These are phyloP conservation scores for Pogonomyrmex barbatus DNA, from an alignment of 1,140 invertebrate genomes.

Conservation along the genomic window DNA sequence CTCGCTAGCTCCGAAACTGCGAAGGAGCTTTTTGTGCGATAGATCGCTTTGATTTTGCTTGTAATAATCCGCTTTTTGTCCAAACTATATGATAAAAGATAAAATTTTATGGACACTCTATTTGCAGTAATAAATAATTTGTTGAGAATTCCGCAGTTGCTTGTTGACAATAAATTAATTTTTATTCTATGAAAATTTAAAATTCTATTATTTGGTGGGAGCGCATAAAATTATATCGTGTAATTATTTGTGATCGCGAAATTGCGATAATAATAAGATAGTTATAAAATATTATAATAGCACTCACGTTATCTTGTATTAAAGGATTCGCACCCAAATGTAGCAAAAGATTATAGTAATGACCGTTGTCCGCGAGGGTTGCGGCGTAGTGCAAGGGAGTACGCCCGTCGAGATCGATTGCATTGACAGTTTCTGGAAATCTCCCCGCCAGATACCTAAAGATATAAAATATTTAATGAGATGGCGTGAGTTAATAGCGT, in stretches of 20 bases:
- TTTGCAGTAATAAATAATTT: not conserved
- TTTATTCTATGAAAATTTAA: not conserved
- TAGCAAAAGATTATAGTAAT: slow-evolving; percentile 94
- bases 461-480: slow-evolving; percentile 53
- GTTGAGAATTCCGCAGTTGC: not conserved
- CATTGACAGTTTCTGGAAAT: slow-evolving; percentile 94
- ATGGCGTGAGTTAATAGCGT: slow-evolving; percentile 20
- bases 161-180: slow-evolving; percentile 6
- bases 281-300: not conserved
- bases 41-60: slow-evolving; percentile 89
- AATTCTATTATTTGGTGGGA: not conserved
- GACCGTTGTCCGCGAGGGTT: slow-evolving; percentile 93
- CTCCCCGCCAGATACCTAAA: slow-evolving; percentile 86
- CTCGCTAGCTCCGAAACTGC: slow-evolving; percentile 90
- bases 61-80: slow-evolving; percentile 92
- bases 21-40: slow-evolving; percentile 89
- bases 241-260: not conserved
- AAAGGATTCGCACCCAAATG: slow-evolving; percentile 94
- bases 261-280: slow-evolving; percentile 10
- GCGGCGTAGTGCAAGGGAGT: slow-evolving; percentile 97
- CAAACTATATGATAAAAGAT: slow-evolving; percentile 87
- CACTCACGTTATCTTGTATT: slow-evolving; percentile 93
- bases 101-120: not conserved
- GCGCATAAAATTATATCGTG: not conserved
- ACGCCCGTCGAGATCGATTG: slow-evolving; percentile 92